Evolutionary conservation across 1,140 invertebrate species (phyloP).

Genomic region (Plodia interpunctella): DNA sequence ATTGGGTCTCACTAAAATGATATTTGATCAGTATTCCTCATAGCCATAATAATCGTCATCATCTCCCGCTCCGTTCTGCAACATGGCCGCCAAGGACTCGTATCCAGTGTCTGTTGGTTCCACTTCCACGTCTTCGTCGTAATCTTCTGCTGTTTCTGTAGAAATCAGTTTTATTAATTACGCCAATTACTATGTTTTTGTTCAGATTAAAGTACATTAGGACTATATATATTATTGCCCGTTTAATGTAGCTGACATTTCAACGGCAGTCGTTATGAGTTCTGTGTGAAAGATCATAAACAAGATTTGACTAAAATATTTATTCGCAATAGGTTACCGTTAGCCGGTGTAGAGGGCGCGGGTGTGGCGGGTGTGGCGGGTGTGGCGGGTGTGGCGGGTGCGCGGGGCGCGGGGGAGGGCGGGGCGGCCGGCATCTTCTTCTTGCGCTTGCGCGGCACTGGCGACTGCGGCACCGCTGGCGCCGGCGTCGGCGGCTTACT

Average conservation of each 20-base stretch:
- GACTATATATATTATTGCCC: too few relatives aligned
- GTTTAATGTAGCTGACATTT: too few relatives aligned
- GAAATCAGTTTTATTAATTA: slow-evolving; percentile 9
- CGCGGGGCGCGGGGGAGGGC: slow-evolving; percentile 12
- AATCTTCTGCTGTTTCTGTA: slow-evolving; percentile 50
- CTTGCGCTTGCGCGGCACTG: slow-evolving; percentile 47
- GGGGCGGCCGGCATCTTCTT: slow-evolving; percentile 35
- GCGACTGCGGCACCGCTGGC: slow-evolving; percentile 33
- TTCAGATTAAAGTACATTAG: too few relatives aligned
- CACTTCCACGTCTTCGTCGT: slow-evolving; percentile 53
- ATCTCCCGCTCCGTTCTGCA: slow-evolving; percentile 51
- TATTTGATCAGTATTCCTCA: slow-evolving; percentile 50
- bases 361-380: slow-evolving; percentile 17
- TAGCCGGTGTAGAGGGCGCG: slow-evolving; percentile 26
- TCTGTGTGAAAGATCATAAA: too few relatives aligned
- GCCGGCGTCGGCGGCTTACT: slow-evolving; percentile 26
- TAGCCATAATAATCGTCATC: slow-evolving; percentile 64
- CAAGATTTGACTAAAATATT: too few relatives aligned
- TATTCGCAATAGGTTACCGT: not conserved
- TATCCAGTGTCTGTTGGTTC: slow-evolving; percentile 30
- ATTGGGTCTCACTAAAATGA: too few relatives aligned
- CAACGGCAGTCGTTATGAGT: too few relatives aligned
- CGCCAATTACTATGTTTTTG: too few relatives aligned
- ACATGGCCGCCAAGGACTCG: slow-evolving; percentile 55
- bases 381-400: slow-evolving; percentile 20